Base-by-base conservation (phyloP, 1,140 invertebrate genomes). In the silkworm (Bombyx mori) region DNA sequence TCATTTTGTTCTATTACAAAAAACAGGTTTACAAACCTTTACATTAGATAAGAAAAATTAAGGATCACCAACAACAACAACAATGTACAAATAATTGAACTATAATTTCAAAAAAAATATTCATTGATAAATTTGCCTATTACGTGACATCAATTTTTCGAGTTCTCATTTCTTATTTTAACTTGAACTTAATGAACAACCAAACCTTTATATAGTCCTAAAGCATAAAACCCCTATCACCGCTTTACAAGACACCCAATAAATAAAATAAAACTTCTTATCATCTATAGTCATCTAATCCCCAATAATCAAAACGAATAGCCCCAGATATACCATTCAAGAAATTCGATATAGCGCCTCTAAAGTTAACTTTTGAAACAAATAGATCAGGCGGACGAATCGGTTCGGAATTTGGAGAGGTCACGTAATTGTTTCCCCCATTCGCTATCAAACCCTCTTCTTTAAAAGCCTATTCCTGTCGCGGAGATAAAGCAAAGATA, bases 381-480 rank as follows among this genome's bases (percentile, higher is more conserved):
- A 72, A 76, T 66, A 57, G 63, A 69, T 70, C 63, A 73, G 63
- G 61, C 53, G 52, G 57, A 59, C 56, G 65, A 65, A 56, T 48
- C 47, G 52, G 54, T 54, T 43, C 35, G 45, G 49, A 63, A 64
- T 69, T n/a, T 8, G 58, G 63, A 71, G 69, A 84, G 77, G 79
- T 79, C 75, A 80, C 69, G 66, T 83, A 81, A 82, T 85, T 81
- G 80, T 70, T 74, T 68, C 60, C 60, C 61, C 60, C 68, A 63
- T 71, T 69, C 54, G 58, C 68, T 79, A 75, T 79, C 75, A 65
- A 60, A 60, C 66, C 62, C 73, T 73, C 63, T 57, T 65, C 67
- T 79, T 79, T 87, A 87, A 87, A 87, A 87, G 83, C 82, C 77
- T 79, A 85, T 85, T 78, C 80, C 77, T 85, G 83, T 87, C 67